A percentile compares a stretch with the other conserved stretches of the same genome.
phyloP scores from a whole-genome alignment of 53 echinoderm and acorn worm species.

The Actinopyga echinites region DNA sequence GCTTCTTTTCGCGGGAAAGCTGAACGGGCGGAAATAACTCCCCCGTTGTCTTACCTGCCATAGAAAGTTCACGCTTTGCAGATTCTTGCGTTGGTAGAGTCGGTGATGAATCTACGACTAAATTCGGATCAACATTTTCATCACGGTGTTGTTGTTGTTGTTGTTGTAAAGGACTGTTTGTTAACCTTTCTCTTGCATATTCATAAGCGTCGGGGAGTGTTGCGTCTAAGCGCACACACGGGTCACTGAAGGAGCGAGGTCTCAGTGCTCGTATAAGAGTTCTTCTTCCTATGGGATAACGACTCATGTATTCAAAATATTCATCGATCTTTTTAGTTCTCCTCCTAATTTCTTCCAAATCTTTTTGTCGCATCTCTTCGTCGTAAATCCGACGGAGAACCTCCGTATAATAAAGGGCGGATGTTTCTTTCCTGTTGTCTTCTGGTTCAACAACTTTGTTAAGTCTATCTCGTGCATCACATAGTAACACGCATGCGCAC shows the following conservation, averaged over 20 bases:
- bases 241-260: constrained; percentile 30
- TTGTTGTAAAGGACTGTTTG: background rate
- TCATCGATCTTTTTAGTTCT: constrained; percentile 38
- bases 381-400: constrained; percentile 26
- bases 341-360: constrained; percentile 16
- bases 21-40: too few relatives aligned
- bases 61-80: background rate
- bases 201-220: constrained; percentile 18
- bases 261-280: constrained; percentile 22
- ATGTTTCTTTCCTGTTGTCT: background rate
- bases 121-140: background rate
- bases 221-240: constrained; percentile 14
- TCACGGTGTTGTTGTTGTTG: background rate
- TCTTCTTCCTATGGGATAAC: constrained; percentile 18
- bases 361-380: constrained; percentile 27
- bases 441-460: constrained; percentile 17
- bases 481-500: constrained; percentile 87
- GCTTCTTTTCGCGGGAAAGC: too few relatives aligned
- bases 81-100: background rate
- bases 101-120: background rate
- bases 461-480: constrained; percentile 72
- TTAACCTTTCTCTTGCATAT: constrained; percentile 34
- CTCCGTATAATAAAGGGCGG: background rate
- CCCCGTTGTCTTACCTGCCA: background rate
- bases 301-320: constrained; percentile 42